These are phyloP conservation scores for Tupaia chinensis DNA, from an alignment of 2,113 vertebrate genomes.

Conservation along the genomic window DNA sequence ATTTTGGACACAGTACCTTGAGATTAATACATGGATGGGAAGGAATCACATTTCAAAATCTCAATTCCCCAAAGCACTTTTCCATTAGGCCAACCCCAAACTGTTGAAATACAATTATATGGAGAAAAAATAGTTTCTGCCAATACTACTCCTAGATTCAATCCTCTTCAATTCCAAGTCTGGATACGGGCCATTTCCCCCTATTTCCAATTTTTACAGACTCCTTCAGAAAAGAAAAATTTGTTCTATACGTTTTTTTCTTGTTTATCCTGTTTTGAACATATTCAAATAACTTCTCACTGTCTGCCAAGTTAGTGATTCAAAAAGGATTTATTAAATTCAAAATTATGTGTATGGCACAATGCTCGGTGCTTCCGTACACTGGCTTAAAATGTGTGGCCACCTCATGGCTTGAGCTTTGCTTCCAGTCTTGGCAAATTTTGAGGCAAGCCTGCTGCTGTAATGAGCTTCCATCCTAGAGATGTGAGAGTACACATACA, in stretches of 20 bases:
- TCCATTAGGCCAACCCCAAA: neutral
- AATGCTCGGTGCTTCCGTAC: neutral
- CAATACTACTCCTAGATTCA: conserved; percentile 3
- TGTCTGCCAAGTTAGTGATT: neutral
- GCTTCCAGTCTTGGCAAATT: neutral
- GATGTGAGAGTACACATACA: neutral
- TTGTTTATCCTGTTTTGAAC: neutral
- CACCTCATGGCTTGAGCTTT: neutral
- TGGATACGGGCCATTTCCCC: neutral
- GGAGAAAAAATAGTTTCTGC: neutral
- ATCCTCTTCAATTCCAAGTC: neutral
- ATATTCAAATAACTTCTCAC: conserved; percentile 30
- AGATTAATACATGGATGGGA: neutral
- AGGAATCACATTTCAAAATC: conserved; percentile 6
- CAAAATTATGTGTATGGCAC: neutral
- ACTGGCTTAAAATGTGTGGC: neutral
- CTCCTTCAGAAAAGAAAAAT: conserved; percentile 16
- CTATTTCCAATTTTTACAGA: conserved; percentile 9
- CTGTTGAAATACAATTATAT: neutral
- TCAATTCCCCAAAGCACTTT: conserved; percentile 2
- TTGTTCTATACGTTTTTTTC: conserved; percentile 17
- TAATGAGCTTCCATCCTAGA: neutral
- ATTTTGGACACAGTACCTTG: neutral
- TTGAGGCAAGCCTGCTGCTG: neutral
- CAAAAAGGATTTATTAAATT: conserved; percentile 28